phyloP scores from a whole-genome alignment of 2,888 invertebrate genomes.

The Tiphia femorata region DNA sequence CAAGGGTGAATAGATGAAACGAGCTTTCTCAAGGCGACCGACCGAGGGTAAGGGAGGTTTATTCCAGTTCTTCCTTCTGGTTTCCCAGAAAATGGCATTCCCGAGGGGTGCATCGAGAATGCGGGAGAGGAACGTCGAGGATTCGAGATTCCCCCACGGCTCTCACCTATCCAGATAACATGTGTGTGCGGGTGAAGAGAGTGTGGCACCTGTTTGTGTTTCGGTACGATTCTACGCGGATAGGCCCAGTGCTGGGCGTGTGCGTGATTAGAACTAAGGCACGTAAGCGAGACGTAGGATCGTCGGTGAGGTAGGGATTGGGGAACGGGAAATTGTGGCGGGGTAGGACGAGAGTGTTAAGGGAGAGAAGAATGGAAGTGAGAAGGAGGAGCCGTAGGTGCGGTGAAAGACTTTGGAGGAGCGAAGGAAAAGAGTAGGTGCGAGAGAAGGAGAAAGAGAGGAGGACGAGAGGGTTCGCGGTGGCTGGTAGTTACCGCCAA shows the following conservation, averaged over 20 bases:
- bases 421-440: neutral
- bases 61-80: constrained; percentile 38
- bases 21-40: constrained; percentile 14
- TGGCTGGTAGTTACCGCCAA: constrained; percentile 41
- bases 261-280: too few relatives aligned
- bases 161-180: constrained; percentile 31
- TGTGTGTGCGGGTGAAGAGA: too few relatives aligned
- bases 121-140: constrained; percentile 40
- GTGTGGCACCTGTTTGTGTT: too few relatives aligned
- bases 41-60: constrained; percentile 30
- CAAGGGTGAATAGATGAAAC: constrained; percentile 10
- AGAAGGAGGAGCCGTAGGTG: neutral
- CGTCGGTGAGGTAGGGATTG: too few relatives aligned
- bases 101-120: constrained; percentile 47
- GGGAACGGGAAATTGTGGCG: too few relatives aligned
- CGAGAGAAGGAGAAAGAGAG: neutral
- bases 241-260: too few relatives aligned
- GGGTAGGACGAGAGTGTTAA: too few relatives aligned
- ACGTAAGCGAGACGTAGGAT: too few relatives aligned
- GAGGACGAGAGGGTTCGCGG: neutral
- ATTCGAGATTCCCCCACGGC: constrained; percentile 32
- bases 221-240: too few relatives aligned
- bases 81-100: constrained; percentile 51
- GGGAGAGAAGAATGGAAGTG: too few relatives aligned
- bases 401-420: neutral